Percentiles rank a stretch among this genome's conserved stretches.
phyloP scores from a whole-genome alignment of 2,113 vertebrate species.

The Mystacornis crossleyi region DNA sequence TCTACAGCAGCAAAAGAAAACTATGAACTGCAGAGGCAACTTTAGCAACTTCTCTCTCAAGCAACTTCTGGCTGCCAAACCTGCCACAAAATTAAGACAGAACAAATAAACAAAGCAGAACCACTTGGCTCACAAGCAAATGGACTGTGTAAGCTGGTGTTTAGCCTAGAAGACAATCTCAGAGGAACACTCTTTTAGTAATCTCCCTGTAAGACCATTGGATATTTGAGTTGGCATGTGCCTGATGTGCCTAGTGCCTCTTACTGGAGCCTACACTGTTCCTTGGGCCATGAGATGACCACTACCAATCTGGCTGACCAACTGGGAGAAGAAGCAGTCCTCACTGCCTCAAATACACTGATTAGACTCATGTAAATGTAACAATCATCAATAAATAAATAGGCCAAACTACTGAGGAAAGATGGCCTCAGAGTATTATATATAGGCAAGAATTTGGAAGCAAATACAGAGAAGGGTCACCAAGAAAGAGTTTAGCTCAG shows the following conservation, averaged over 20 bases:
- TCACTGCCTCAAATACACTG: neutral
- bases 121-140: neutral
- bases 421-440: neutral
- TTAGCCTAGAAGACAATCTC: neutral
- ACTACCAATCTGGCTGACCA: neutral
- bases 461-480: neutral
- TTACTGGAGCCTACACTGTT: neutral
- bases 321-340: neutral
- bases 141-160: neutral
- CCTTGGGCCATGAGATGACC: neutral
- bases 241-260: neutral
- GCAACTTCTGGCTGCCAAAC: neutral
- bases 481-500: neutral
- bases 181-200: neutral
- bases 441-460: neutral
- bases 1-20: neutral
- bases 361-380: neutral
- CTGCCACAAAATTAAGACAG: neutral
- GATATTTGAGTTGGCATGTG: neutral
- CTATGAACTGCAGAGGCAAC: rapidly evolving
- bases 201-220: neutral
- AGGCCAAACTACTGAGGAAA: neutral
- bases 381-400: neutral
- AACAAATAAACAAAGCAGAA: neutral
- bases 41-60: neutral